phyloP scores from a whole-genome alignment of 2,113 vertebrate species.

The Prolemur simus region DNA sequence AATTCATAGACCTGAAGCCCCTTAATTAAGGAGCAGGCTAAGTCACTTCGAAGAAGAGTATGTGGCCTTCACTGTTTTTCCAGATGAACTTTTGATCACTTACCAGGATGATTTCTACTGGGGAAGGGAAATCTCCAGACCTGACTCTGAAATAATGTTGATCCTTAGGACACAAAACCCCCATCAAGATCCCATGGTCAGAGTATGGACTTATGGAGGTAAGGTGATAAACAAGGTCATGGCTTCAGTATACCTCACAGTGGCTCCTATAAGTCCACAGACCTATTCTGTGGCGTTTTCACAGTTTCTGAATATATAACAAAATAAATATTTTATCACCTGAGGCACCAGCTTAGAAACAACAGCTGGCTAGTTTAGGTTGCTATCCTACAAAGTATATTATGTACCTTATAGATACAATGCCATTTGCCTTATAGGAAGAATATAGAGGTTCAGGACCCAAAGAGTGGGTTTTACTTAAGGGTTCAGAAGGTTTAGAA shows the following conservation, averaged over 20 bases:
- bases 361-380: background rate
- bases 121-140: background rate
- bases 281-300: background rate
- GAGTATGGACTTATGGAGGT: background rate
- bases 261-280: background rate
- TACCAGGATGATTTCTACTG: background rate
- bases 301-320: background rate
- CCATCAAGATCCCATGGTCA: background rate
- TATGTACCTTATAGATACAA: background rate
- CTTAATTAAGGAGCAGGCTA: background rate
- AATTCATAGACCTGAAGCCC: background rate
- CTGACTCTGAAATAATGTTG: background rate
- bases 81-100: background rate
- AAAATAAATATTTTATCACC: background rate
- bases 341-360: background rate
- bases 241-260: background rate
- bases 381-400: background rate
- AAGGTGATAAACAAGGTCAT: background rate
- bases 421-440: background rate
- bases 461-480: background rate
- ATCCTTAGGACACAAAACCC: background rate
- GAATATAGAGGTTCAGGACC: background rate
- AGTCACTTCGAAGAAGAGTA: background rate
- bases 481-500: background rate
- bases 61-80: background rate